Evolutionary conservation across 64 coral and sea anemone genomes (phyloP).

Genomic region (Montipora efflorescens): DNA sequence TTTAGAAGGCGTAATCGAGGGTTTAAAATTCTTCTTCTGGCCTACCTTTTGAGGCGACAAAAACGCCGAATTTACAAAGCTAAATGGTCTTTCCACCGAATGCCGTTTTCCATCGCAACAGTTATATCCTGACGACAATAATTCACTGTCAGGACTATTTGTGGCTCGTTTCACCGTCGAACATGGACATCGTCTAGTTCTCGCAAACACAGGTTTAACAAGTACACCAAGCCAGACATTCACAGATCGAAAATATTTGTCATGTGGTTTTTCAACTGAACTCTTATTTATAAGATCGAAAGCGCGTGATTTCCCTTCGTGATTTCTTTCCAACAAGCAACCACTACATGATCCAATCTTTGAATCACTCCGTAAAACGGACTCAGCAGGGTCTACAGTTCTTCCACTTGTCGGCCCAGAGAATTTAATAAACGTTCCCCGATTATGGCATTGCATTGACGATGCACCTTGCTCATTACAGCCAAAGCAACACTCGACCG

Average conservation of each 20-base stretch:
- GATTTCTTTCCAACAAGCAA: background rate
- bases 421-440: slow-evolving; percentile 5
- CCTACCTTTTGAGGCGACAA: background rate
- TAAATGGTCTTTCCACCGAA: background rate
- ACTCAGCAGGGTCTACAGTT: background rate
- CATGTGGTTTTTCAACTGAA: background rate
- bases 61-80: background rate
- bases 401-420: background rate
- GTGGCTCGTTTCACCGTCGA: background rate
- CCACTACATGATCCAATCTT: slow-evolving; percentile 1
- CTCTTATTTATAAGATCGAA: background rate
- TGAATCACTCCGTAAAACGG: background rate
- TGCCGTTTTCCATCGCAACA: background rate
- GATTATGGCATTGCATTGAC: background rate
- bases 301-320: background rate
- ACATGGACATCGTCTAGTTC: background rate
- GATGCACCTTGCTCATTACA: background rate
- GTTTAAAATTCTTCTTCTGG: background rate
- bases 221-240: slow-evolving; percentile 26
- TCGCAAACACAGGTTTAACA: background rate
- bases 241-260: slow-evolving; percentile 15
- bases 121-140: background rate
- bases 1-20: background rate
- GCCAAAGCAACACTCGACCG: background rate
- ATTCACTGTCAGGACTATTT: background rate